Conservation (phyloP, 2,888 invertebrate genomes). For the Cryptocephalus moraei region DNA sequence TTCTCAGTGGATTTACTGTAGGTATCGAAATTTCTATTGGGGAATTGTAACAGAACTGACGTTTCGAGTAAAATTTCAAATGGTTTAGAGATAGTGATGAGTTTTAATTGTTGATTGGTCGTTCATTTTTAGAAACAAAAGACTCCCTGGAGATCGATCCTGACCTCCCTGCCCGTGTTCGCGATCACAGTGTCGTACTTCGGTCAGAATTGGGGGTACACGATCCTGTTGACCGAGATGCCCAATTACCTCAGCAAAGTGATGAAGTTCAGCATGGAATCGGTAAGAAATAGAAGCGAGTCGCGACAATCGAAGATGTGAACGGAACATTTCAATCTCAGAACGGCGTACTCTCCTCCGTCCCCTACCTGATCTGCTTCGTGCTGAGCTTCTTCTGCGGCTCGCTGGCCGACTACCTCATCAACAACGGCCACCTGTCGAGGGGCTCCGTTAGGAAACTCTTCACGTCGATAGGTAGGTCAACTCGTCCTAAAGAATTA, state of each 20-base stretch:
- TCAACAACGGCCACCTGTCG: conserved; percentile 32
- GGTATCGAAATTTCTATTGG: too few relatives aligned
- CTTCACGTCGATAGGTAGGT: conserved; percentile 42
- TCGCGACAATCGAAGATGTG: too few relatives aligned
- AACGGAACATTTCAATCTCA: conserved; percentile 22
- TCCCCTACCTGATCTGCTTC: conserved; percentile 63
- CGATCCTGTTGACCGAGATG: conserved; percentile 16
- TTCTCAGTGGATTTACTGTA: too few relatives aligned
- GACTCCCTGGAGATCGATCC: conserved; percentile 67
- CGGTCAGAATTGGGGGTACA: conserved; percentile 20
- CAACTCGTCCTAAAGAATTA: too few relatives aligned
- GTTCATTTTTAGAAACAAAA: conserved; percentile 1
- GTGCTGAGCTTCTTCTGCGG: conserved; percentile 49
- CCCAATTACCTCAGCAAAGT: conserved; percentile 34
- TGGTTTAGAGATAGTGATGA: too few relatives aligned
- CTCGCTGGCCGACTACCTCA: conserved; percentile 49
- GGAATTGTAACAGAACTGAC: too few relatives aligned
- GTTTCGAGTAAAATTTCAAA: too few relatives aligned
- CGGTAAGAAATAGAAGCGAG: conserved; percentile 4
- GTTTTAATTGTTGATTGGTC: too few relatives aligned
- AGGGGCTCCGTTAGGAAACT: conserved; percentile 41
- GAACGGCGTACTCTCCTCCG: conserved; percentile 57
- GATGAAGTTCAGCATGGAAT: conserved; percentile 9
- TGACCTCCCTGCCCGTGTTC: conserved; percentile 67
- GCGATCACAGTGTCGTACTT: conserved; percentile 43